phyloP scores from a whole-genome alignment of 2,888 invertebrate species.

The Azorinus chamasolen region DNA sequence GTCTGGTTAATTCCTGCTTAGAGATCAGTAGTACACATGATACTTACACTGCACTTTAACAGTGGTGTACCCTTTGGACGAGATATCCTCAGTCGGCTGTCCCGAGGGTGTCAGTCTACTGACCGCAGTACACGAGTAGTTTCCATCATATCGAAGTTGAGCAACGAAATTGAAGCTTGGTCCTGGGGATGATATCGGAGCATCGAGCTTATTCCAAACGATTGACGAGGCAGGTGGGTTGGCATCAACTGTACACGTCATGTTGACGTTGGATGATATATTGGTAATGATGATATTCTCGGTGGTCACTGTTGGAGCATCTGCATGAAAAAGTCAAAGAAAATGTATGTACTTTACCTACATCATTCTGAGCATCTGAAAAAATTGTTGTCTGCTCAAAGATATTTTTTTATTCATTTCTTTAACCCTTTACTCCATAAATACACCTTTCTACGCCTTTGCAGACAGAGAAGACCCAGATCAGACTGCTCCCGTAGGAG shows the following conservation, averaged over 20 bases:
- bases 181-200: slow-evolving; percentile 51
- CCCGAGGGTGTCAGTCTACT: slow-evolving; percentile 73
- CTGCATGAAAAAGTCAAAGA: slow-evolving; percentile 44
- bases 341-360: background rate
- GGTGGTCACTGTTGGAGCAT: slow-evolving; percentile 72
- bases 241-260: slow-evolving; percentile 73
- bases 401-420: too few species aligned
- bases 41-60: slow-evolving; percentile 78
- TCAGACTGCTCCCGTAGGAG: too few species aligned
- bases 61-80: slow-evolving; percentile 63
- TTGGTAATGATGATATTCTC: slow-evolving; percentile 60
- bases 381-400: too few species aligned
- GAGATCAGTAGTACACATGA: background rate
- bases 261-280: slow-evolving; percentile 62
- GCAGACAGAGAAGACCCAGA: too few species aligned
- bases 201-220: slow-evolving; percentile 71
- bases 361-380: too few species aligned
- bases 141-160: slow-evolving; percentile 67
- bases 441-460: too few species aligned
- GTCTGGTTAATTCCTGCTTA: too few species aligned
- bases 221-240: slow-evolving; percentile 71
- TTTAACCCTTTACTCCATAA: too few species aligned
- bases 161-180: slow-evolving; percentile 60
- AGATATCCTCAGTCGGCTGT: slow-evolving; percentile 46
- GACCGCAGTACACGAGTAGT: slow-evolving; percentile 75